Percentiles rank a stretch among this genome's conserved stretches.
phyloP scores from a whole-genome alignment of 2,797 vertebrate species.

The Lacerta bilineata region DNA sequence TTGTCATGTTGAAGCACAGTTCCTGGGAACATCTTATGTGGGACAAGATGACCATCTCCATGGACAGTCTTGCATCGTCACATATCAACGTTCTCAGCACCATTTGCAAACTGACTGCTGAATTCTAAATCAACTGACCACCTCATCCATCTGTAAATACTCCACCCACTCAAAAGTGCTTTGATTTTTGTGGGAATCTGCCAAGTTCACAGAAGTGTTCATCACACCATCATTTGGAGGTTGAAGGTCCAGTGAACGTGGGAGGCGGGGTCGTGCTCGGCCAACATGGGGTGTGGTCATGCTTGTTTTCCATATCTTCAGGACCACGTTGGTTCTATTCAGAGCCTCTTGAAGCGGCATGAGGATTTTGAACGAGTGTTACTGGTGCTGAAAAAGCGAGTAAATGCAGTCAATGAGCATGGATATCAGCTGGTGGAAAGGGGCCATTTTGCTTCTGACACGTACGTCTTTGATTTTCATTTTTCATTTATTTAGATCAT shows the following conservation, averaged over 20 bases:
- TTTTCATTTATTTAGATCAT: neutral
- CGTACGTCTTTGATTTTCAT: constrained; percentile 73
- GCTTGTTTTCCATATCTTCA: constrained; percentile 63
- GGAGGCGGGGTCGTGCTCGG: neutral
- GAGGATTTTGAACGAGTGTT: constrained; percentile 84
- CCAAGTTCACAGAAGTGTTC: neutral
- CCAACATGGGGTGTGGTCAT: neutral
- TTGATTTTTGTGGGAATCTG: too few species aligned
- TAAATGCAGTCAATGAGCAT: constrained; percentile 76
- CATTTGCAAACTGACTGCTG: neutral
- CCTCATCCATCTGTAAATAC: neutral
- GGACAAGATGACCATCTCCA: neutral
- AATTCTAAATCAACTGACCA: neutral
- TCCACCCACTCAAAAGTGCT: neutral
- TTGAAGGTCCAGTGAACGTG: neutral
- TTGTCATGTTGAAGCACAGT: too few species aligned
- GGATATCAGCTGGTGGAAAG: constrained; percentile 79
- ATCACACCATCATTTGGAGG: neutral
- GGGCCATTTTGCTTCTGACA: constrained; percentile 78
- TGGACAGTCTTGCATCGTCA: too few species aligned
- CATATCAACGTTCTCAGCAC: too few species aligned
- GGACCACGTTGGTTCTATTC: constrained; percentile 86
- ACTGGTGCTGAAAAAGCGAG: constrained; percentile 77
- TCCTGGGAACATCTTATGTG: too few species aligned
- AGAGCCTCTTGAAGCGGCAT: constrained; percentile 85